These are phyloP conservation scores for Lepidotrigona ventralis DNA, from an alignment of 1,140 invertebrate genomes.

Conservation along the genomic window DNA sequence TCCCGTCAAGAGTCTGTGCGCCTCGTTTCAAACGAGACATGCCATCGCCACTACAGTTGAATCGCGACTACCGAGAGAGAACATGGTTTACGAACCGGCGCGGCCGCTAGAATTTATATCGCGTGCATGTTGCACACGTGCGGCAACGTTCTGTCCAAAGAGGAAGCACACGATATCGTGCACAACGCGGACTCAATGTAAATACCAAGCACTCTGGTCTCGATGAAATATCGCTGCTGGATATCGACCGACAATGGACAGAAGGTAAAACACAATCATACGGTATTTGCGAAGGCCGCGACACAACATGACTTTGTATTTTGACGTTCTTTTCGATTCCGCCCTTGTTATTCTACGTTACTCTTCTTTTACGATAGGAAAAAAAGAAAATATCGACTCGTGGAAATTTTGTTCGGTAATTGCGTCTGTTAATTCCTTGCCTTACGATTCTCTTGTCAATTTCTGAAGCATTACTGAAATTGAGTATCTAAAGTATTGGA, in stretches of 20 bases:
- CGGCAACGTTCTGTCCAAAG: conserved; percentile 32
- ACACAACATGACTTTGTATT: neutral
- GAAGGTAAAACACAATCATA: conserved; percentile 5
- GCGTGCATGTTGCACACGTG: conserved; percentile 37
- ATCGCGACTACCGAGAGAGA: conserved; percentile 11
- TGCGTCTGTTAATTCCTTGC: too few relatives aligned
- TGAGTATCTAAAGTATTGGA: too few relatives aligned
- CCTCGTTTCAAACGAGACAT: neutral
- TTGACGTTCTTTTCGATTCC: neutral
- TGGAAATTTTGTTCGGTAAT: too few relatives aligned
- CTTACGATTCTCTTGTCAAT: too few relatives aligned
- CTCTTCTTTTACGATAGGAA: too few relatives aligned
- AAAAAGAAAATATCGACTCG: too few relatives aligned
- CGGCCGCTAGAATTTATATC: conserved; percentile 47
- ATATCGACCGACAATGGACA: conserved; percentile 14
- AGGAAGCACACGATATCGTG: neutral
- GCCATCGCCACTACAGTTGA: neutral
- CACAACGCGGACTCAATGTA: conserved; percentile 1
- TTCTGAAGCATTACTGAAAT: too few relatives aligned
- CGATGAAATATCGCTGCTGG: conserved; percentile 2
- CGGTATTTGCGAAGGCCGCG: neutral
- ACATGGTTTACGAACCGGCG: conserved; percentile 41
- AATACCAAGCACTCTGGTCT: neutral
- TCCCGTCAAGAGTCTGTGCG: neutral
- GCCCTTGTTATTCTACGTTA: too few relatives aligned